phyloP scores from a whole-genome alignment of 1,140 invertebrate genomes.

The Trichomalopsis sarcophagae region DNA sequence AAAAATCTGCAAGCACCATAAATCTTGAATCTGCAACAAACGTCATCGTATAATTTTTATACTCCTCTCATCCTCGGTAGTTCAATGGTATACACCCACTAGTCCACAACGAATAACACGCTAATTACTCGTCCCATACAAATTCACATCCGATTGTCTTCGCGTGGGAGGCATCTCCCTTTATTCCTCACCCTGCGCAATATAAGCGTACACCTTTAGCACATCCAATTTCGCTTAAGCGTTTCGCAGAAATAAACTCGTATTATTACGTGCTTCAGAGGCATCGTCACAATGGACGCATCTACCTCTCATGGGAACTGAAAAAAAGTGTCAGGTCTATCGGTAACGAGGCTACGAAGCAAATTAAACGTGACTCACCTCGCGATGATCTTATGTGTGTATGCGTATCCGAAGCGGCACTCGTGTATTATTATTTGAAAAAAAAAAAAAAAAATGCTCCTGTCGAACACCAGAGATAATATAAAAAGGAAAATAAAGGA shows the following conservation, averaged over 20 bases:
- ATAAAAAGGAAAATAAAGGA: background rate
- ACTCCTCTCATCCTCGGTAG: background rate
- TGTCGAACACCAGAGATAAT: no score
- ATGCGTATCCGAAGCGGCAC: no score
- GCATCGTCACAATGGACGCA: background rate
- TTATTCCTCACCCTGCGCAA: background rate
- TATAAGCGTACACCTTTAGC: no score
- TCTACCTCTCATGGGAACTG: background rate
- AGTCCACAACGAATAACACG: no score
- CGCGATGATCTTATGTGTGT: no score
- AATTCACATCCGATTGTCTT: background rate
- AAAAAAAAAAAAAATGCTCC: no score
- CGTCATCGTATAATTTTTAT: background rate
- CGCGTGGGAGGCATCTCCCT: background rate
- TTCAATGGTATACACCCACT: background rate
- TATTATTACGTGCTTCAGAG: background rate
- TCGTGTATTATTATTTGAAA: no score
- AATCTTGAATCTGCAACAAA: background rate
- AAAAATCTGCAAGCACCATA: background rate
- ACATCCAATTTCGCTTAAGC: background rate
- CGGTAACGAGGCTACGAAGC: background rate
- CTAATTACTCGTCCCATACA: background rate
- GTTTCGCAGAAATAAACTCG: background rate
- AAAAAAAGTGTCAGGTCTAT: background rate
- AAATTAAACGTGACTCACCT: background rate